Evolutionary conservation across 1,140 invertebrate genomes (phyloP).

Genomic region (Danaus melanippus): DNA sequence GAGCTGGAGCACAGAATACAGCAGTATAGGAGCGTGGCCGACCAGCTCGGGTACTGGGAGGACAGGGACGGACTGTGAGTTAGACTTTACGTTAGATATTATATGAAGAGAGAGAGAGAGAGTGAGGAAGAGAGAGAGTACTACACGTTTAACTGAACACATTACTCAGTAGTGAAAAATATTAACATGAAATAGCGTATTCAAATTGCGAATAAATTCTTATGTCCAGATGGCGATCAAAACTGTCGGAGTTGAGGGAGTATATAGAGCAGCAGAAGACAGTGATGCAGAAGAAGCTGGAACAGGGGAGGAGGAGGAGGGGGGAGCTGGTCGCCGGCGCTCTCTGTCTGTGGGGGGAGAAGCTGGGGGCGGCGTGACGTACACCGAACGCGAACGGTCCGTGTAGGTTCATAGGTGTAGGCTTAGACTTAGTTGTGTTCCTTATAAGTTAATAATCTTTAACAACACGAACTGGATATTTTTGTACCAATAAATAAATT

Average conservation of each 20-base stretch:
- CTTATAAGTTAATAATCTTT: too few species aligned
- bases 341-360: slow-evolving; percentile 19
- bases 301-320: slow-evolving; percentile 8
- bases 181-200: too few species aligned
- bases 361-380: not conserved
- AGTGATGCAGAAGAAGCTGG: slow-evolving; percentile 15
- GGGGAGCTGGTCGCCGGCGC: slow-evolving; percentile 10
- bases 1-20: slow-evolving; percentile 12
- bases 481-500: too few species aligned
- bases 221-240: slow-evolving; percentile 29
- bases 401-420: too few species aligned
- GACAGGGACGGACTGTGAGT: slow-evolving; percentile 34
- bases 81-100: too few species aligned
- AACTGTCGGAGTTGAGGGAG: slow-evolving; percentile 21
- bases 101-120: not conserved
- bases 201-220: too few species aligned
- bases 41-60: slow-evolving; percentile 7
- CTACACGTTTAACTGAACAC: too few species aligned
- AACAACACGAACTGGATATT: too few species aligned
- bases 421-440: too few species aligned
- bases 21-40: slow-evolving; percentile 12
- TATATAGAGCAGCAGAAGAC: slow-evolving; percentile 17
- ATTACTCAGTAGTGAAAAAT: too few species aligned
- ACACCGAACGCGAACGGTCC: too few species aligned
- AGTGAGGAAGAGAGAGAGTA: not conserved